Base-by-base conservation (phyloP, 2,888 invertebrate species). In the Scotopteryx bipunctaria region DNA sequence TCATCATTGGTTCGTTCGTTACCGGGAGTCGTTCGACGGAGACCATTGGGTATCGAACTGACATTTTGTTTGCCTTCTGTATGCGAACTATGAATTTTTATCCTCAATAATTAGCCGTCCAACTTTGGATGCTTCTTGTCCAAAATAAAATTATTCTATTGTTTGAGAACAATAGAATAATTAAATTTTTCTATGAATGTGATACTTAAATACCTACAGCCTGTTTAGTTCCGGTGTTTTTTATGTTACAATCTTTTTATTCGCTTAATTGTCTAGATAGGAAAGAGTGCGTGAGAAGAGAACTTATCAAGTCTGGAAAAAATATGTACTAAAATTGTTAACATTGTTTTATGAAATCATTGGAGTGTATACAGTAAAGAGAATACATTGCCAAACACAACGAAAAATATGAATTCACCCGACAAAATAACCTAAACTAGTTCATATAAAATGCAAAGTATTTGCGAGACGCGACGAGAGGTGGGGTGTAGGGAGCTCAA, bases 31-130 rank as follows among this genome's bases (percentile, higher is more conserved):
- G 68, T 76, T 81, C 67, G 63, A 69, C 68, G 67, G 73, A 69
- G 69, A 67, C 78, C 78, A 83, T 81, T 75, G 76, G 73, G 68
- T 62, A 61, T 62, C 59, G 75, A 85, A 85, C 86, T 87, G 86
- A 84, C 81, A 76, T 76, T 75, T 67, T 63, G 53, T 64, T 63
- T 63, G 52, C 61, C 49, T 49, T 55, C 61, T 65, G 42, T 52
- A 61, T 57, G 54, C 45, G 19, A 60, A 59, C 59, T 63, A 57
- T 57, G 49, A 55, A 53, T 61, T 56, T 55, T 59, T 51, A 58
- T 56, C 35, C 47, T 42, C 55, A 40, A 52, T 55, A 49, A 58
- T 51, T 55, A 57, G 27, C 14, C 13, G 8, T 31, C 21, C 11
- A 21, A 29, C n/a, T 6, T 15, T 21, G 19, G 53, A 35, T 17